Evolutionary conservation across 2,113 vertebrate species (phyloP).

Genomic region (Catagonus wagneri): DNA sequence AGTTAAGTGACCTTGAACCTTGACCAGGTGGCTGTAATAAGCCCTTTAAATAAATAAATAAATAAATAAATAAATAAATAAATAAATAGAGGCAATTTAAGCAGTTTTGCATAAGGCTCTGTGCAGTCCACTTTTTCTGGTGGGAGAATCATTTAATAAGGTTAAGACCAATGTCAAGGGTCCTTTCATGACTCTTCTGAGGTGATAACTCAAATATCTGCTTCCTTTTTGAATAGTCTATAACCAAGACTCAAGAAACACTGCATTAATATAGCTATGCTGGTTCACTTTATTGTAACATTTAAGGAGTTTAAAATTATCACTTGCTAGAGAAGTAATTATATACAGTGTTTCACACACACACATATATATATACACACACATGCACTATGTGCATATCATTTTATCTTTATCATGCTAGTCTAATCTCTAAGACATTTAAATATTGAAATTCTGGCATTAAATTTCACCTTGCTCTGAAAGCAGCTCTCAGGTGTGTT

Average conservation of each 20-base stretch:
- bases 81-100: neutral
- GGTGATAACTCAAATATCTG: neutral
- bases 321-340: slow-evolving; percentile 45
- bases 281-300: slow-evolving; percentile 36
- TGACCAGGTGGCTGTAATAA: neutral
- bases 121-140: neutral
- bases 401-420: slow-evolving; percentile 58
- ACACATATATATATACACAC: slow-evolving; percentile 20
- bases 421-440: slow-evolving; percentile 55
- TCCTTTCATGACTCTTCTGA: neutral
- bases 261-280: neutral
- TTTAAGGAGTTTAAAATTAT: slow-evolving; percentile 62
- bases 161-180: neutral
- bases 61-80: neutral
- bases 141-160: neutral
- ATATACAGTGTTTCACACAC: slow-evolving; percentile 57
- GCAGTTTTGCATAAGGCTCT: neutral
- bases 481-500: slow-evolving; percentile 12
- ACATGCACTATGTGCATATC: neutral
- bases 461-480: slow-evolving; percentile 60
- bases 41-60: neutral
- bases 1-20: neutral
- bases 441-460: slow-evolving; percentile 68
- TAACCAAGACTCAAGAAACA: slow-evolving; percentile 40
- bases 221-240: slow-evolving; percentile 13